Conservation (phyloP, 2,797 vertebrate species). For the Paramormyrops hopkinsi region DNA sequence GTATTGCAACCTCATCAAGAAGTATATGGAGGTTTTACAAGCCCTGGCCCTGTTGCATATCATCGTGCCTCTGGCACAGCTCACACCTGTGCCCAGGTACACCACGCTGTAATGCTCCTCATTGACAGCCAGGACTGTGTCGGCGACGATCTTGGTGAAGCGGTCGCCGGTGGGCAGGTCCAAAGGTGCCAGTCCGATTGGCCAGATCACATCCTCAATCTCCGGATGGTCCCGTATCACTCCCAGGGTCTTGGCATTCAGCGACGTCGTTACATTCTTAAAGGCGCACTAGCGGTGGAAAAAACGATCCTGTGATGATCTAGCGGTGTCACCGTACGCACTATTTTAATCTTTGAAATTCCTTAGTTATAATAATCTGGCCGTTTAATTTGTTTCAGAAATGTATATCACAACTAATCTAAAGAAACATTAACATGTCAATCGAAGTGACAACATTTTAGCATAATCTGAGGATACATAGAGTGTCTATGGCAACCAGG, state of each 20-base stretch:
- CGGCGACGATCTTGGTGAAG: conserved; percentile 66
- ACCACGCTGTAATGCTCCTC: conserved; percentile 69
- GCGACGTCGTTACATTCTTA: conserved; percentile 46
- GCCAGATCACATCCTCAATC: conserved; percentile 65
- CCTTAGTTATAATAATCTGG: not conserved
- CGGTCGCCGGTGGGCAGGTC: conserved; percentile 65
- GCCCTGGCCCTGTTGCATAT: no score
- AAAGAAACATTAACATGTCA: not conserved
- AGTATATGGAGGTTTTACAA: not conserved
- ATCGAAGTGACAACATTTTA: not conserved
- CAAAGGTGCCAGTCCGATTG: conserved; percentile 62
- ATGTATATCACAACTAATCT: not conserved
- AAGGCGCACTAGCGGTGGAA: conserved; percentile 53
- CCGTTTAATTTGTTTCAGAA: not conserved
- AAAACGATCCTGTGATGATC: not conserved
- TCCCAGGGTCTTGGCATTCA: conserved; percentile 57
- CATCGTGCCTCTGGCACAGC: not conserved
- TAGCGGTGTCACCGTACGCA: not conserved
- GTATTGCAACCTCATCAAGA: not conserved
- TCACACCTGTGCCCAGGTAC: conserved; percentile 71
- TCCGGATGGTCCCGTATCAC: conserved; percentile 69
- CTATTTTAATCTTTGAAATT: not conserved
- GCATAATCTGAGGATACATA: not conserved
- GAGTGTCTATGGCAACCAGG: not conserved
- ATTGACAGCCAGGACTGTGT: conserved; percentile 62